Conservation (phyloP, 2,888 invertebrate genomes). For the Lepeophtheirus nordmannii region DNA sequence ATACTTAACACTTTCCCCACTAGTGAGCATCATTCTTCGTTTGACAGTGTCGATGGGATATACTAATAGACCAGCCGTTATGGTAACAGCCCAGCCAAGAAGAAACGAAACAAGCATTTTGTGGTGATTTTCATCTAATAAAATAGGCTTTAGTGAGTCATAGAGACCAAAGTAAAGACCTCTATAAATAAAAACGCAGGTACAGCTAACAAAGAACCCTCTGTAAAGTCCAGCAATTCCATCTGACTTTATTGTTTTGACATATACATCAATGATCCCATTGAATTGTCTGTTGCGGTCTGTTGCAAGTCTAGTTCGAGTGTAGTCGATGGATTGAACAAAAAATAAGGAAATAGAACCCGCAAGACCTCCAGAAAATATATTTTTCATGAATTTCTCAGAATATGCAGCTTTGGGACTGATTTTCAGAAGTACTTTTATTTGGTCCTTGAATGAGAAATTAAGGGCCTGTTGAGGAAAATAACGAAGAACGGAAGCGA, state of each 20-base stretch:
- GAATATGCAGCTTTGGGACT: not conserved
- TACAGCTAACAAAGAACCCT: slow-evolving; percentile 15
- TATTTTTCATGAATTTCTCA: slow-evolving; percentile 10
- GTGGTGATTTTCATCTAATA: slow-evolving; percentile 8
- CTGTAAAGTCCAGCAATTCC: slow-evolving; percentile 18
- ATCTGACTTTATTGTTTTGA: slow-evolving; percentile 12
- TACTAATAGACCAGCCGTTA: slow-evolving; percentile 12
- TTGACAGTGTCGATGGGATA: slow-evolving; percentile 22
- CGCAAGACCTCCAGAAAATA: slow-evolving; percentile 10
- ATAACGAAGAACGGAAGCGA: slow-evolving; percentile 15
- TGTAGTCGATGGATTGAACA: slow-evolving; percentile 11
- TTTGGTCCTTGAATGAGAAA: slow-evolving; percentile 13
- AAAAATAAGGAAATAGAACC: slow-evolving; percentile 14
- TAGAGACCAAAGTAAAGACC: slow-evolving; percentile 22
- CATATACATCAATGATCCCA: slow-evolving; percentile 18
- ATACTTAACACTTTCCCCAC: slow-evolving; percentile 12
- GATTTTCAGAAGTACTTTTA: not conserved
- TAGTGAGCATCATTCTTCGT: slow-evolving; percentile 19
- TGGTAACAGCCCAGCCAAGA: slow-evolving; percentile 22
- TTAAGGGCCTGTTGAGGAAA: slow-evolving; percentile 17
- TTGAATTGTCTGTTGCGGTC: slow-evolving; percentile 12
- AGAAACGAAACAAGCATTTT: not conserved
- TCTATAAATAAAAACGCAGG: slow-evolving; percentile 20
- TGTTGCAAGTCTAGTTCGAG: slow-evolving; percentile 13
- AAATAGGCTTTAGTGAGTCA: slow-evolving; percentile 20